Evolutionary conservation across 2,113 vertebrate species (phyloP), one percentile per base, ranked within the genome.

Genomic region (Rhinoptilus africanus): DNA sequence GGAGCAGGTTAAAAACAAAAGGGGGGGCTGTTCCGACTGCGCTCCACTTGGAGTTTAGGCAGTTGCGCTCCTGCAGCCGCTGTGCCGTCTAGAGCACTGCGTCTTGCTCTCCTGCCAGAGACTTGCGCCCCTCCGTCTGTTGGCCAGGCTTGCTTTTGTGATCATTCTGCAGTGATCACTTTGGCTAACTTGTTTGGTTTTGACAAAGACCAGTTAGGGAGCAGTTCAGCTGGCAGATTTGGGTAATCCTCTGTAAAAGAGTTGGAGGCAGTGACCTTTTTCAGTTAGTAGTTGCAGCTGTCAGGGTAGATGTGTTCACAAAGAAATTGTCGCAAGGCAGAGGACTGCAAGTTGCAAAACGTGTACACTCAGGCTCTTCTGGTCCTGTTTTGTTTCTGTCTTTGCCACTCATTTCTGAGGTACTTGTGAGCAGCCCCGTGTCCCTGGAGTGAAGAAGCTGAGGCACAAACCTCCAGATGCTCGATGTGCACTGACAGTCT

Each of bases 401-500:
- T 79, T 63, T 66, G 60, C 14, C 2, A 4, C 41, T 17, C 37
- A 1, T 19, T 53, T 57, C 14, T 48, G 77, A 57, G 64, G 60
- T 39, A 1, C 14, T 41, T 24, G 9, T 20, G 43, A 47, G 75
- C 22, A 28, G 56, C 56, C 30, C 35, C 6, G 1, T 24, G 3
- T 27, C 39, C 28, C 20, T 2, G 18, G 15, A 13, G 30, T 5
- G 63, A 84, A 43, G 78, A 22, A 35, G 54, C 47, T 32, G 79
- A 59, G 84, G 53, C 32, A 12, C 1, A 0, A 41, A 30, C 14
- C 24, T 59, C 6, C 0, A 2, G 34, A 4, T 10, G 48, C 69
- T 47, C 7, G 0, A 0, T 8, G 48, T 57, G 51, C 1, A 2
- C 43, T 24, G 30, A 22, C 8, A 5, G 21, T 30, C 50, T 86